Evolutionary conservation across 2,113 vertebrate species (phyloP), one percentile per base, ranked within the genome.

Genomic region (Marmota flaviventris): DNA sequence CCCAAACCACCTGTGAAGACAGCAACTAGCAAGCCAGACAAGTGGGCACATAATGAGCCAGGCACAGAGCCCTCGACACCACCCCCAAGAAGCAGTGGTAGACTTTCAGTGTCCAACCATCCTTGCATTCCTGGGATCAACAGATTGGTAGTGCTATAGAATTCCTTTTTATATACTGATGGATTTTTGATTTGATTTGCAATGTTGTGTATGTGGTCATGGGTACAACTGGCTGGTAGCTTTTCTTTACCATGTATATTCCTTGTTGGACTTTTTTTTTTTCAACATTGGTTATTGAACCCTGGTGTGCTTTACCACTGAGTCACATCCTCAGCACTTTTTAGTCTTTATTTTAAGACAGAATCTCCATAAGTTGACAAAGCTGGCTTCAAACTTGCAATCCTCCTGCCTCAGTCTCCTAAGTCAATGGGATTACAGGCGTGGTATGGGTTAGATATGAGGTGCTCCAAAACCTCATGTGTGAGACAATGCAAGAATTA

Each of bases 41-140:
- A 11, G 65, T 29, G 27, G 0, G 10, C 2, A 13, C 0, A 2
- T 37, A 32, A 22, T 32, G 12, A 51, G 61, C n/a, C 45, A 25
- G 24, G 0, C 1, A 10, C 69, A 34, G 32, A 72, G 34, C 32
- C 25, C 18, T 82, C 61, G 2, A 29, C 78, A 16, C 11, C 63
- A 67, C 29, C 56, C 45, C 11, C 20, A 14, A 48, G 53, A 83
- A n/a, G 51, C 34, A 45, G 20, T 29, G 18, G 32, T 53, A 37
- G 75, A 17, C 53, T 81, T 32, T 58, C 58, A 56, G 75, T 9
- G 18, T 82, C 29, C 27, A 69, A 61, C 82, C 37, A 51, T 58
- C 56, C 51, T 37, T 86, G 45, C 18, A 48, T 86, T 85, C 37
- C 18, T 75, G 25, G 45, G 45, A 48, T 67, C 45, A 67, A 67